Evolutionary conservation across 2,888 invertebrate genomes (phyloP).

Genomic region (Tiliacea citrago): DNA sequence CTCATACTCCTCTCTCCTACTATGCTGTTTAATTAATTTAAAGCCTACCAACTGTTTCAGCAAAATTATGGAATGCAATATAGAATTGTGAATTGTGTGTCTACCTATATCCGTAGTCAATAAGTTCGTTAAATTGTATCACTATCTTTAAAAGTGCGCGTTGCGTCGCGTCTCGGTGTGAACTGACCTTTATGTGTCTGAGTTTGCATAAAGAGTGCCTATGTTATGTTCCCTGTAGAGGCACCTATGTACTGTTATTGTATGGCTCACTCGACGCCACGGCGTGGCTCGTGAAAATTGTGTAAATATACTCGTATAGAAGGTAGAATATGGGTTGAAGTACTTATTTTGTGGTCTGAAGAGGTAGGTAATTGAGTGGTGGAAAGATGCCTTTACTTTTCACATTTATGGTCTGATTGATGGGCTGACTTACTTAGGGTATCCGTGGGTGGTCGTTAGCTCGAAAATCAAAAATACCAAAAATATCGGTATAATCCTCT

Average conservation of each 20-base stretch:
- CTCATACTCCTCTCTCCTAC: too few relatives aligned
- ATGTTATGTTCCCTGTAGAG: constrained; percentile 15
- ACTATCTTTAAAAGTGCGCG: too few relatives aligned
- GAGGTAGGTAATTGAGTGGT: constrained; percentile 16
- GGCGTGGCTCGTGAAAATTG: constrained; percentile 63
- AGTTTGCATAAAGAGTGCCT: constrained; percentile 45
- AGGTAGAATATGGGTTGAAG: constrained; percentile 20
- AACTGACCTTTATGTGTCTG: background rate
- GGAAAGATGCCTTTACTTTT: background rate
- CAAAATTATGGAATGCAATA: too few relatives aligned
- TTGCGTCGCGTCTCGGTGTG: background rate
- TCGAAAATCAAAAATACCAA: too few relatives aligned
- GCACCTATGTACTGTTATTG: constrained; percentile 32
- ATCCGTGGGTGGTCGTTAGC: too few relatives aligned
- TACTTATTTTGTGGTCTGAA: constrained; percentile 21
- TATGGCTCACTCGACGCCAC: constrained; percentile 39
- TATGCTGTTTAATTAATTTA: too few relatives aligned
- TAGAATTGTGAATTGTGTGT: too few relatives aligned
- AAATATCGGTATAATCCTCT: too few relatives aligned
- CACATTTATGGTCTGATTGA: background rate
- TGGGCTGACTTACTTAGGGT: background rate
- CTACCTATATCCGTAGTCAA: too few relatives aligned
- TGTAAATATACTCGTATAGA: constrained; percentile 35
- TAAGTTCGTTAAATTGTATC: too few relatives aligned
- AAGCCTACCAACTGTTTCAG: too few relatives aligned